These are phyloP conservation scores for Trichonephila clavata DNA, from an alignment of 1,140 invertebrate species.

Conservation along the genomic window DNA sequence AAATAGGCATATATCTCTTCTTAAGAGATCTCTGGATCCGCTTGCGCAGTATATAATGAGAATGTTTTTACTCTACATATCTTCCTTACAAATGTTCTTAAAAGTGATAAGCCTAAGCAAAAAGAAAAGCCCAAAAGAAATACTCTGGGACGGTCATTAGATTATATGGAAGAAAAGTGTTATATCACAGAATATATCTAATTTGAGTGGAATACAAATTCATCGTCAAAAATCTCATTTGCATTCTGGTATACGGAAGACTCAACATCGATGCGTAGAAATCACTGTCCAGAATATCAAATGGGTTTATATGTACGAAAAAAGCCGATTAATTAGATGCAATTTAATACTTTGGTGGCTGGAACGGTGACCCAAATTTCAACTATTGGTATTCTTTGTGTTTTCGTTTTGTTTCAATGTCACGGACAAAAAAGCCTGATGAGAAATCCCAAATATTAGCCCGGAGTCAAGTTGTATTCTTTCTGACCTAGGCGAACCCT, in stretches of 20 bases:
- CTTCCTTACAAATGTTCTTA: too few species aligned
- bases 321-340: not conserved
- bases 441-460: constrained; percentile 37
- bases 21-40: too few species aligned
- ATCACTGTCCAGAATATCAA: not conserved
- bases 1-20: too few species aligned
- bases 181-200: not conserved
- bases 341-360: not conserved
- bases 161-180: too few species aligned
- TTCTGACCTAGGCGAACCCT: constrained; percentile 34
- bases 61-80: too few species aligned
- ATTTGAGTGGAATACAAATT: not conserved
- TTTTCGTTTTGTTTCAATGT: constrained; percentile 29
- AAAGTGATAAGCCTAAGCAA: too few species aligned
- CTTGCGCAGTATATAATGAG: too few species aligned
- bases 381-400: not conserved
- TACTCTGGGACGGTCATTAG: too few species aligned
- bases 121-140: too few species aligned
- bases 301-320: not conserved
- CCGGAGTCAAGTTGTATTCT: not conserved
- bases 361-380: constrained; percentile 37
- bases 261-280: not conserved
- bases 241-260: not conserved
- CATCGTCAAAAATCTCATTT: not conserved
- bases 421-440: constrained; percentile 26